Percentiles rank a stretch among this genome's conserved stretches.
Conservation (phyloP, 2,797 vertebrate species). For the Loris lydekkerianus region DNA sequence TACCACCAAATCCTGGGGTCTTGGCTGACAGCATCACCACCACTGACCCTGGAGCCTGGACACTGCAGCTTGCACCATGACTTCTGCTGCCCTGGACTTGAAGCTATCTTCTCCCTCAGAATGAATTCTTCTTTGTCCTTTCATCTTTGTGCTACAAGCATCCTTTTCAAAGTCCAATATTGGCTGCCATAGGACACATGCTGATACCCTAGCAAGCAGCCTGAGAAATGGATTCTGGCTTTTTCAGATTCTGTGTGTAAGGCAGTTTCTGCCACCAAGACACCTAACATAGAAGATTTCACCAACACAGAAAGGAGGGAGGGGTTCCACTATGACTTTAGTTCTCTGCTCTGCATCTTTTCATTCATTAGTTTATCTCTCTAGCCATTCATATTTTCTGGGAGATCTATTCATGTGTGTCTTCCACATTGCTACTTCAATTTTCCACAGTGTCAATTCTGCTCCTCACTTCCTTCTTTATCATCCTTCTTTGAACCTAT, state of each 20-base stretch:
- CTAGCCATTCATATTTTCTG: not conserved
- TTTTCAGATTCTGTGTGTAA: not conserved
- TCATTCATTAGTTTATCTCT: not conserved
- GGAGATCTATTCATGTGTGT: not conserved
- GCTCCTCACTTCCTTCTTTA: not conserved
- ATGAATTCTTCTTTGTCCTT: not conserved
- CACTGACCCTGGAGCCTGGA: not conserved
- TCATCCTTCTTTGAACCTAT: conserved; percentile 16
- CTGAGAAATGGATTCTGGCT: conserved; percentile 1
- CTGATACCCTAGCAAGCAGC: not conserved
- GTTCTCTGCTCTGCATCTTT: not conserved
- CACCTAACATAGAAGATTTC: not conserved
- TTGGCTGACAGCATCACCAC: not conserved
- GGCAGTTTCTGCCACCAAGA: not conserved
- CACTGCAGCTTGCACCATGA: too few relatives aligned
- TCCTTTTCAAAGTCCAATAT: conserved; percentile 29
- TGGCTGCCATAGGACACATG: not conserved
- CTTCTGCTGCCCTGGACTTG: not conserved
- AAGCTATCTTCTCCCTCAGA: not conserved
- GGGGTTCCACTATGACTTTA: not conserved
- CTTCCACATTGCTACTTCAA: not conserved
- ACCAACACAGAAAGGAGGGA: not conserved
- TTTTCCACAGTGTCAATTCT: not conserved
- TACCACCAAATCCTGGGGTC: not conserved
- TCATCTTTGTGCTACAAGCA: not conserved